Evolutionary conservation across 2,113 vertebrate genomes (phyloP), one percentile per base, ranked within the genome.

Genomic region (Labeo rohita): DNA sequence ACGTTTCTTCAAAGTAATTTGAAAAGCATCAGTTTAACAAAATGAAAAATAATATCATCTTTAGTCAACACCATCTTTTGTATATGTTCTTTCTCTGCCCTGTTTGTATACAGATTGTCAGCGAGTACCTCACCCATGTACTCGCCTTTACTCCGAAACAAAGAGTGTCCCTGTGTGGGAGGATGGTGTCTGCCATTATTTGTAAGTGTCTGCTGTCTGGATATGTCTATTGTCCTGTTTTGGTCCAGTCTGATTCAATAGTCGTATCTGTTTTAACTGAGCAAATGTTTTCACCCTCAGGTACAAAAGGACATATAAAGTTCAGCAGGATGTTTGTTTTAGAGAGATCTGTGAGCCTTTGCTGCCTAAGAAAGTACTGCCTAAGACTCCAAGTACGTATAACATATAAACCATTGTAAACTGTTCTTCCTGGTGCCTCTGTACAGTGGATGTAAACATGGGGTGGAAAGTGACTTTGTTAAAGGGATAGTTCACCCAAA

Each of bases 161-260:
- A 97, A 96, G 94, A 96, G 96, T 8, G 93, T 97, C 87, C 98
- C 97, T 0, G 93, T 98, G 87, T 98, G 98, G 98, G 96, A 98
- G 92, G 96, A 94, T 47, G 96, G 95, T 74, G 89, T 96, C 90
- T 99, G 96, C 87, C 97, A 96, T 93, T 97, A 95, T 91, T 90
- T 92, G 94, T 95, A 83, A 94, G 94, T 91, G 52, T 1, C 11
- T 76, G 16, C 21, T 70, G 3, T 80, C 52, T 66, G 11, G 8
- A 49, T 28, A n/a, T 52, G 43, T 59, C 43, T 83, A 18, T 21
- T 66, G n/a, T 21, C 1, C 56, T 10, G 4, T 61, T 70, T 56
- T 45, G 6, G 16, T 74, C 47, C 6, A 59, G 7, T 61, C 18
- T 12, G 36, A 80, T 68, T 16, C 12, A 59, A 21, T 80, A 16